A percentile compares a stretch with the other conserved stretches of the same genome.
These are phyloP conservation scores for Collichthys lucidus DNA, from an alignment of 2,113 vertebrate species.

Conservation along the genomic window DNA sequence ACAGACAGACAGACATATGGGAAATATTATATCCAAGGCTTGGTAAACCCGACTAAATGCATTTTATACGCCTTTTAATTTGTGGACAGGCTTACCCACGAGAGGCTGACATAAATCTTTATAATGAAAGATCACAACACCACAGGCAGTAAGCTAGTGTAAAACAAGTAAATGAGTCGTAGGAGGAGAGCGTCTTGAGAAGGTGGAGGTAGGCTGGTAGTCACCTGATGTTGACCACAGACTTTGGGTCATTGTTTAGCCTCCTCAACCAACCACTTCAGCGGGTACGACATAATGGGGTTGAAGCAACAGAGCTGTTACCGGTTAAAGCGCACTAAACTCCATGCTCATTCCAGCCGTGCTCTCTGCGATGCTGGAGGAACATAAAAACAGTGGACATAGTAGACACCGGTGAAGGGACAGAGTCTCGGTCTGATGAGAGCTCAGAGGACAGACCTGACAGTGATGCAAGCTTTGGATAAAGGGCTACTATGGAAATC, in stretches of 20 bases:
- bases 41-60: slow-evolving; percentile 6
- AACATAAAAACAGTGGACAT: slow-evolving; percentile 2
- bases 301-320: slow-evolving; percentile 21
- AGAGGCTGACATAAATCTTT: slow-evolving; percentile 40
- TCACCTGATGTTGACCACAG: slow-evolving; percentile 36
- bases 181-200: slow-evolving; percentile 21
- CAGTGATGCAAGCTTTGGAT: background rate
- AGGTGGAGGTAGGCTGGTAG: slow-evolving; percentile 8
- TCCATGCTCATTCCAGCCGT: background rate
- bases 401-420: background rate
- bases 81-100: background rate
- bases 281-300: slow-evolving; percentile 27
- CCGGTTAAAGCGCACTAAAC: slow-evolving; percentile 1
- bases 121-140: slow-evolving; percentile 30
- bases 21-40: slow-evolving; percentile 10
- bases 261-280: slow-evolving; percentile 32
- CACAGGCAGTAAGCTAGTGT: slow-evolving; percentile 8
- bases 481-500: background rate
- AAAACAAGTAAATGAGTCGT: slow-evolving; percentile 26
- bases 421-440: background rate
- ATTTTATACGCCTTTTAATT: slow-evolving; percentile 38
- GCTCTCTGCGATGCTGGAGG: background rate
- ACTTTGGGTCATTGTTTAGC: slow-evolving; percentile 28
- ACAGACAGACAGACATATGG: slow-evolving; percentile 1
- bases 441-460: background rate